Evolutionary conservation across 2,113 vertebrate genomes (phyloP).

Genomic region (Corythornis cristatus): DNA sequence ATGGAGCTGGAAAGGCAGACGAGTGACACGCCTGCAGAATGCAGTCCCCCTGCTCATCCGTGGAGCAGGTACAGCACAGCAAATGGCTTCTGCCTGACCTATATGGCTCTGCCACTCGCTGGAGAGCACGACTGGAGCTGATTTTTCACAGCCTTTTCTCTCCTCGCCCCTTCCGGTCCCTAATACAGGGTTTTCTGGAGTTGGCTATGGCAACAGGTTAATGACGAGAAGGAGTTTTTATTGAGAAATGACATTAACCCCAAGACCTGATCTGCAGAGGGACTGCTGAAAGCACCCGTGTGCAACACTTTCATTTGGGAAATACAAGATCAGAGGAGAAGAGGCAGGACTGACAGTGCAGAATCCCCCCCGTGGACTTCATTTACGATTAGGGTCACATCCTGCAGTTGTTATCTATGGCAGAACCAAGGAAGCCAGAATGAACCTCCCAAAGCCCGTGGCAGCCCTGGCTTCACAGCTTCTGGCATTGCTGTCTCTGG

Average conservation of each 20-base stretch:
- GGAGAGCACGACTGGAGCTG: background rate
- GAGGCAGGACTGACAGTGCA: background rate
- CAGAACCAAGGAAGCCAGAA: background rate
- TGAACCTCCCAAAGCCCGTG: background rate
- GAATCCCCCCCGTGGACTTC: background rate
- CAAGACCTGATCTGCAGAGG: background rate
- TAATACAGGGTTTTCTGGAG: background rate
- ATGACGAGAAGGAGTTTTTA: background rate
- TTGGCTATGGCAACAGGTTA: background rate
- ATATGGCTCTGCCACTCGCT: background rate
- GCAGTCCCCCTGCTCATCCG: background rate
- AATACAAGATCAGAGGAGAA: background rate
- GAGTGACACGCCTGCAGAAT: background rate
- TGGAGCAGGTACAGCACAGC: background rate
- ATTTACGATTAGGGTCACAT: background rate
- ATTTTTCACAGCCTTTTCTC: background rate
- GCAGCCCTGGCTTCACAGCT: background rate
- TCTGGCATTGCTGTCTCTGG: background rate
- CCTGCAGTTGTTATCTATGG: background rate
- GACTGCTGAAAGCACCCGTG: accelerated
- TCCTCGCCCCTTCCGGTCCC: background rate
- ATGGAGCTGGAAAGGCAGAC: background rate
- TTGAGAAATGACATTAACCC: background rate
- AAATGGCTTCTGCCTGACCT: slow-evolving; percentile 53
- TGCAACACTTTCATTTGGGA: background rate